Evolutionary conservation across 2,888 invertebrate genomes (phyloP).

Genomic region (Sinelater perroti): DNA sequence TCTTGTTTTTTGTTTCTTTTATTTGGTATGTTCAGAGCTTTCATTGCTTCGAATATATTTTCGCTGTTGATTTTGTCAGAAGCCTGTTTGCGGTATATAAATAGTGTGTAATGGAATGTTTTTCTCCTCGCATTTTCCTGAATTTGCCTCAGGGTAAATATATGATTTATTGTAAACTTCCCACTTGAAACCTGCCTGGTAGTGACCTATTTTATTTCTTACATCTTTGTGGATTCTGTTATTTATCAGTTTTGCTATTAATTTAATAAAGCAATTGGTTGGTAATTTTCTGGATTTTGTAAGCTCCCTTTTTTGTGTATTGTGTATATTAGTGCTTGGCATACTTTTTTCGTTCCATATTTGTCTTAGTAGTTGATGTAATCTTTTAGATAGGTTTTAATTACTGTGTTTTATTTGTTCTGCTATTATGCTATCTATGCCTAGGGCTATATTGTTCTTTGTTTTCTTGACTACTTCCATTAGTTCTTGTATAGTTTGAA

Average conservation of each 20-base stretch:
- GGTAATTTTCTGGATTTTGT: not conserved
- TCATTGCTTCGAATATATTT: no score
- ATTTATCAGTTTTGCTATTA: not conserved
- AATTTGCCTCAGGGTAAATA: no score
- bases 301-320: not conserved
- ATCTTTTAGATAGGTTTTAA: not conserved
- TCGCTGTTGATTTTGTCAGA: no score
- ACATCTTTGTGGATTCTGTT: conserved; percentile 1
- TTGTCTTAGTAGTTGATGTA: not conserved
- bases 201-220: not conserved
- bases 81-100: no score
- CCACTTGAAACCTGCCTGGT: no score
- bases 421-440: not conserved
- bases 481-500: no score
- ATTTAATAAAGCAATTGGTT: not conserved
- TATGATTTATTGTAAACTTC: no score
- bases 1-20: no score
- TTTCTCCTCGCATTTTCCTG: no score
- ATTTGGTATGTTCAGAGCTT: no score
- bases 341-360: not conserved
- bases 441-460: not conserved
- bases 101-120: no score
- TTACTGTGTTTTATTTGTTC: not conserved
- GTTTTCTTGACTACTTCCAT: not conserved
- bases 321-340: not conserved